Base-by-base conservation (phyloP, 1,140 invertebrate genomes). In the Calliphora vicina region DNA sequence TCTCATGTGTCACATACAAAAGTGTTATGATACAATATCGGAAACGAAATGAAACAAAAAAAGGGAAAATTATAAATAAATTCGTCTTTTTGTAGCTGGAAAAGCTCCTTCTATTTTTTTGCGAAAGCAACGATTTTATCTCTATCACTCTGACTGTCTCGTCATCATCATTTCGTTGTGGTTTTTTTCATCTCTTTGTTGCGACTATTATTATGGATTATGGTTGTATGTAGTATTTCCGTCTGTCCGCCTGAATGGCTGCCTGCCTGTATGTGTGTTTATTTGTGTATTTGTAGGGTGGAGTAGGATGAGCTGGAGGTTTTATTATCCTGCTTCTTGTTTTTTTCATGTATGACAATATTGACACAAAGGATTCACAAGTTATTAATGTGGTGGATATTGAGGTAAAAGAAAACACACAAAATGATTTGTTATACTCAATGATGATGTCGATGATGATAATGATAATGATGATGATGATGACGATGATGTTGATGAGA, bases 291-390 rank as follows among this genome's bases (percentile, higher is more conserved):
- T n/a, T n/a, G n/a, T n/a, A n/a, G n/a, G 35, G 10, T 8, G 5
- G 35, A 35, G 35, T 35, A n/a, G 50, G 50, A 17, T 57, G 45
- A 57, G 45, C 17, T 12, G 45, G 35, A 57, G 17, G 4, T 67
- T 67, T 67, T 67, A 67, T 50, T 50, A 50, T 50, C 45, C 45
- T 23, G n/a, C 17, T 67, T 20, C 61, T 67, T 67, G 17, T 67
- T 20, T 67, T 67, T 67, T 20, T 23, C 61, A 67, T 67, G 61
- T 67, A 67, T 78, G 74, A 43, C 74, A 78, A 78, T 78, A 78
- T 78, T 78, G 74, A 78, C 74, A 78, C 74, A 78, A 78, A 78
- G 74, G 74, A 78, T 78, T 45, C 74, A 78, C 74, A 78, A 78
- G 42, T 78, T 78, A 78, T 78, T 78, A 78, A 78, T 78, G 74